These are phyloP conservation scores for Gambusia yucatana DNA, from an alignment of 2,797 vertebrate genomes.

Conservation along the genomic window DNA sequence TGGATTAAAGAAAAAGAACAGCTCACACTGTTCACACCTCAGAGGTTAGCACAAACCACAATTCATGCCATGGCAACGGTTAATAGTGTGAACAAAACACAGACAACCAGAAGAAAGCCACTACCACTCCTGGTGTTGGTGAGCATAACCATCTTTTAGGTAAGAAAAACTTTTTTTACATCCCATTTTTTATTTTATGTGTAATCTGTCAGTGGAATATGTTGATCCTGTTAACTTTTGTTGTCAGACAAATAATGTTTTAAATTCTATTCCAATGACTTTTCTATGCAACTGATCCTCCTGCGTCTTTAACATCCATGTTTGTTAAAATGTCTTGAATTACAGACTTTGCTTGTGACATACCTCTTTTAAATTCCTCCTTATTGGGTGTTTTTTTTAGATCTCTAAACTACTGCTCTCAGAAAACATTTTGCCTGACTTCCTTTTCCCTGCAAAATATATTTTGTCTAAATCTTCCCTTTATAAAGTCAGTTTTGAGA, in stretches of 20 bases:
- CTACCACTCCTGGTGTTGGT: neutral
- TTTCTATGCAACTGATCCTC: neutral
- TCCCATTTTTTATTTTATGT: neutral
- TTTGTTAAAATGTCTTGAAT: neutral
- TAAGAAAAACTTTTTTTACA: neutral
- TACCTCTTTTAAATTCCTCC: neutral
- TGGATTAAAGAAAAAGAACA: neutral
- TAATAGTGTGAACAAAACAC: neutral
- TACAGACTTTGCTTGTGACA: neutral
- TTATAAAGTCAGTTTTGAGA: neutral
- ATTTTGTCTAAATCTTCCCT: neutral
- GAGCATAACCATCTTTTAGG: neutral
- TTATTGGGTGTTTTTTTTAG: neutral
- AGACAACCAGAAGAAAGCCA: neutral
- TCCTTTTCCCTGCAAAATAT: neutral
- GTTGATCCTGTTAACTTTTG: neutral
- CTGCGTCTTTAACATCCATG: neutral
- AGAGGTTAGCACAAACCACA: neutral
- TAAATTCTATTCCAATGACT: neutral
- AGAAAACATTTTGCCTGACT: neutral
- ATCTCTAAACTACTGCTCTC: neutral
- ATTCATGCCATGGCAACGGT: neutral
- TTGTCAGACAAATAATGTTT: neutral
- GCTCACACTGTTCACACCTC: neutral
- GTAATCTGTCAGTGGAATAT: neutral